Evolutionary conservation across 2,888 invertebrate species (phyloP), one percentile per base, ranked within the genome.

Genomic region (Beris chalybata): DNA sequence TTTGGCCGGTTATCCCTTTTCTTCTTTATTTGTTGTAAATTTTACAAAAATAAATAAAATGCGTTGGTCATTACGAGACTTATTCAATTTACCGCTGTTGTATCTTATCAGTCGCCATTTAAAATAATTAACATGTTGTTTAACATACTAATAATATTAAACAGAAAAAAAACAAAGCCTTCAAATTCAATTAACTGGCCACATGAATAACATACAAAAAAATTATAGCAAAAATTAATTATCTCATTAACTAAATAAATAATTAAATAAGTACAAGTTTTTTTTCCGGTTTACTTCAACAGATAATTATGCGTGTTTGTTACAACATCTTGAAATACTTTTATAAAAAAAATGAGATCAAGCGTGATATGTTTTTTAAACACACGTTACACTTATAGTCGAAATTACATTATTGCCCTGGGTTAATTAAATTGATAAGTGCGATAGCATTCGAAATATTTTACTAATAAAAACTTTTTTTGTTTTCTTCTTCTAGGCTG

Each of bases 401-500:
- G 11, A 13, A 22, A 56, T 15, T 43, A 56, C 15, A 56, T 56
- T 38, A 43, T 43, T 56, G 56, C 13, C 38, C 13, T 38, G 38
- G 4, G 11, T 11, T 56, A 43, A 56, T 43, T 56, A 56, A 56
- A 43, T 56, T 43, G 12, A 43, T 38, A 15, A 38, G 56, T n/a
- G 30, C 13, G 38, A 63, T 53, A 44, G 32, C 15, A 53, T n/a
- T 32, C 31, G 12, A 61, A 52, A 22, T 22, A 22, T 22, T 22
- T 22, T 22, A 22, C 22, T 2, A 22, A 22, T 22, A 22, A 48
- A 45, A 31, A 22, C 48, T 48, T 4, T 48, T 48, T 48, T 4
- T 30, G 9, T 48, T 59, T 59, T 58, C 11, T 61, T 12, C n/a
- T 56, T 55, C 43, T 13, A 55, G 93, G 91, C 91, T 75, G 92